Evolutionary conservation across 2,797 vertebrate genomes (phyloP).

Genomic region (Amblyraja radiata): DNA sequence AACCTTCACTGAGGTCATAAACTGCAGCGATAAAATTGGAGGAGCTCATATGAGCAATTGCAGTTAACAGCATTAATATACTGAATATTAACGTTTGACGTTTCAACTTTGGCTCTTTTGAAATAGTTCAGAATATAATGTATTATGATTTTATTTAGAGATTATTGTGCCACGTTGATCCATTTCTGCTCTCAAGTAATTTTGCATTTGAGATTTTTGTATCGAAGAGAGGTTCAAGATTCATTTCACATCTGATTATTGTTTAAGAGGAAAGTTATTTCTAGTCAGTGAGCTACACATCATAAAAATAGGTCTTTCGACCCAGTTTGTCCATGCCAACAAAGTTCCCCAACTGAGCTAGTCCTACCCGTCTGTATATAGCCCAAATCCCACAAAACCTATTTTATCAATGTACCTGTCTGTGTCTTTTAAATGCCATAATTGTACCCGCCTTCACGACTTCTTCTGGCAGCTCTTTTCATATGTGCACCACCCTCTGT

Average conservation of each 20-base stretch:
- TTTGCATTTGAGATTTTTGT: conserved; percentile 18
- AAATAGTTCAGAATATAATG: background rate
- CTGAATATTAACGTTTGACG: background rate
- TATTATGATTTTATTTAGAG: background rate
- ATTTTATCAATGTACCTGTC: too few species aligned
- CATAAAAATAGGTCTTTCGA: too few species aligned
- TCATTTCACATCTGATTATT: background rate
- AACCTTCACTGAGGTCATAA: background rate
- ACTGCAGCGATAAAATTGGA: background rate
- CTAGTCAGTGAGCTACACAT: too few species aligned
- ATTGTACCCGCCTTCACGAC: too few species aligned
- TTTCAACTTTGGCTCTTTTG: background rate
- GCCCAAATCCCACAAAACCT: too few species aligned
- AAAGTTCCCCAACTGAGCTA: too few species aligned
- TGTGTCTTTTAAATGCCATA: too few species aligned
- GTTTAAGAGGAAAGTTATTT: background rate
- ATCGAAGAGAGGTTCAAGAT: background rate
- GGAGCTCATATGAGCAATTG: background rate
- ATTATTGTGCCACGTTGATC: background rate
- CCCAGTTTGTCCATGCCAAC: too few species aligned
- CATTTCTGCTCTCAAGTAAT: background rate
- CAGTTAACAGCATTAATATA: background rate
- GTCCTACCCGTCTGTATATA: too few species aligned
- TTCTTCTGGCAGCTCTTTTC: too few species aligned
- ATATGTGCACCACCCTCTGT: too few species aligned